Percentiles rank a stretch among this genome's conserved stretches.
phyloP scores from a whole-genome alignment of 2,797 vertebrate species.

The Martes flavigula region DNA sequence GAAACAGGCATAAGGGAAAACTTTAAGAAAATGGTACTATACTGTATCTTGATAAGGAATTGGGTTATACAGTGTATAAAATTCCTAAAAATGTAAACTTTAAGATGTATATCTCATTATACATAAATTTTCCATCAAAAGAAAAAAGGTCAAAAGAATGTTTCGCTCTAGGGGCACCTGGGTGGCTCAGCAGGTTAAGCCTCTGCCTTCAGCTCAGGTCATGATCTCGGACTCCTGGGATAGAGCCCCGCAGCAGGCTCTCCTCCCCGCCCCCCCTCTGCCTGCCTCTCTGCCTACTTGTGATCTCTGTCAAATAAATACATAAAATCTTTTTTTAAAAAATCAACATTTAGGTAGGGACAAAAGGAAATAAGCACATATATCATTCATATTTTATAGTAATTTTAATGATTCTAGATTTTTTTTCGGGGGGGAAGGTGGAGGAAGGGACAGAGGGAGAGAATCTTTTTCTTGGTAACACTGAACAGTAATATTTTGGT shows the following conservation, averaged over 20 bases:
- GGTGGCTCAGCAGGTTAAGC: too few species aligned
- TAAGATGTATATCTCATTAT: not conserved
- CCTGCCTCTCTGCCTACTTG: too few species aligned
- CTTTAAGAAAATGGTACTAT: not conserved
- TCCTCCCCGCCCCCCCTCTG: too few species aligned
- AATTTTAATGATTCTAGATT: not conserved
- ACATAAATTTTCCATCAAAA: not conserved
- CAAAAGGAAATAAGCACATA: conserved; percentile 10
- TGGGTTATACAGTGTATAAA: not conserved
- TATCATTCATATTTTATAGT: not conserved
- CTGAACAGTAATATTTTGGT: too few species aligned
- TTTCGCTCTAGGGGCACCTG: not conserved
- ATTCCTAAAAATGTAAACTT: conserved; percentile 18
- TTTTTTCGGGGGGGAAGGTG: not conserved
- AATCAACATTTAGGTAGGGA: not conserved
- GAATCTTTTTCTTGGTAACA: too few species aligned
- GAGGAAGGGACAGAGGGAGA: too few species aligned
- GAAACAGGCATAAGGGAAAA: not conserved
- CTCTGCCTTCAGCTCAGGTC: too few species aligned
- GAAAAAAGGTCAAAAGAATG: not conserved
- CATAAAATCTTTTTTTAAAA: not conserved
- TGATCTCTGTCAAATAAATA: too few species aligned
- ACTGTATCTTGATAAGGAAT: not conserved
- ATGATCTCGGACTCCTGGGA: too few species aligned
- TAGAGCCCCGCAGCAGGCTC: too few species aligned